Evolutionary conservation across 2,888 invertebrate species (phyloP).

Genomic region (Drosophila anomalata): DNA sequence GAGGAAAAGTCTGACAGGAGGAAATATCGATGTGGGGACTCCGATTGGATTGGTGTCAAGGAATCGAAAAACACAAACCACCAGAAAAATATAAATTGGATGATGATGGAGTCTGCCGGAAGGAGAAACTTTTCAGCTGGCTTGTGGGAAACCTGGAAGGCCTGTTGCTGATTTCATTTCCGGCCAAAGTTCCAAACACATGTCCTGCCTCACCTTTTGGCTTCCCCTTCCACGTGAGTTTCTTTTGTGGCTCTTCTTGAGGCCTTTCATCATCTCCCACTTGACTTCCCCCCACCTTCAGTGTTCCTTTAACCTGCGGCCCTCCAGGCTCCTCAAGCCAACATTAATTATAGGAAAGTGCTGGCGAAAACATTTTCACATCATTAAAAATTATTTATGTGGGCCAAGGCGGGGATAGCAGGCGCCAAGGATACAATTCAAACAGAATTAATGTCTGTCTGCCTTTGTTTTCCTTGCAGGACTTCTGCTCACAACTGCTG

Average conservation of each 20-base stretch:
- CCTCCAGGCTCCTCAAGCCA: background rate
- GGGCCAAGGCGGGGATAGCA: conserved; percentile 29
- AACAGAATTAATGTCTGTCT: conserved; percentile 39
- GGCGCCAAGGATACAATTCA: conserved; percentile 44
- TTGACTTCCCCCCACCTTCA: background rate
- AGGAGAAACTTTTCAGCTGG: background rate
- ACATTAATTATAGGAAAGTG: conserved; percentile 51
- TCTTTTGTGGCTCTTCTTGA: conserved; percentile 23
- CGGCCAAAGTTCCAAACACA: conserved; percentile 23
- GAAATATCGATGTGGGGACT: conserved; percentile 9
- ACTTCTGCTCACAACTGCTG: conserved; percentile 9
- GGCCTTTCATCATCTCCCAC: conserved; percentile 13
- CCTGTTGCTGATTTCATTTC: conserved; percentile 19
- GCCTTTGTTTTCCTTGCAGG: background rate
- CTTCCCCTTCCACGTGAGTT: conserved; percentile 22
- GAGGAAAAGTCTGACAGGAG: background rate
- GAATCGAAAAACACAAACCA: conserved; percentile 8
- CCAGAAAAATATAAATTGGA: conserved; percentile 6
- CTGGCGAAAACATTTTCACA: conserved; percentile 54
- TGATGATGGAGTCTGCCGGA: background rate
- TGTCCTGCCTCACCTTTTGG: conserved; percentile 23
- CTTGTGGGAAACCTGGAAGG: background rate
- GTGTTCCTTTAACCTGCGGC: conserved; percentile 6
- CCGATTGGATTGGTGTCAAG: conserved; percentile 32
- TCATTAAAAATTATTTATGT: conserved; percentile 58